Conservation (phyloP, 35 echinoderm and acorn worm genomes). For the Apostichopus japonicus region DNA sequence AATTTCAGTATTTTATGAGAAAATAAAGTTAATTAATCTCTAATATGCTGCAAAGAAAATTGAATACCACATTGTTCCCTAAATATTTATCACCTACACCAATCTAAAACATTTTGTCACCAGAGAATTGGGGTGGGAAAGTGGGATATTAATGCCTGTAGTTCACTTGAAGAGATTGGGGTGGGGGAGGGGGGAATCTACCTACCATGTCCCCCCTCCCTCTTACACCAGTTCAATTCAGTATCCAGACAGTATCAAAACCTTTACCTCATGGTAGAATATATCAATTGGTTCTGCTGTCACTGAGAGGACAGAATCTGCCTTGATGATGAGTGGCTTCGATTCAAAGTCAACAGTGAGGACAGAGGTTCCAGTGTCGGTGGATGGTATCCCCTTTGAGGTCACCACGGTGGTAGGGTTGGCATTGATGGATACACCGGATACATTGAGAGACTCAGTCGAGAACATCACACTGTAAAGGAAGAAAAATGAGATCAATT, state of each 20-base stretch:
- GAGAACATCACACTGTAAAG: slow-evolving; percentile 71
- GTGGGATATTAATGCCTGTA: too few species aligned
- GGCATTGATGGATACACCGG: slow-evolving; percentile 64
- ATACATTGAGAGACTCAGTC: slow-evolving; percentile 75
- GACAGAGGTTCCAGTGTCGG: slow-evolving; percentile 68
- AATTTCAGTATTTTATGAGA: too few species aligned
- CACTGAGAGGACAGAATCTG: slow-evolving; percentile 81
- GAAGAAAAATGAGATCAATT: neutral
- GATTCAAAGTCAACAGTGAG: slow-evolving; percentile 92
- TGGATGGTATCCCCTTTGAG: slow-evolving; percentile 65
- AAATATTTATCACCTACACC: too few species aligned
- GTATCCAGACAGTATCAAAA: neutral
- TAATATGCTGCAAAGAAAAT: too few species aligned
- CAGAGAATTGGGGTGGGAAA: too few species aligned
- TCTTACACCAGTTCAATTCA: too few species aligned
- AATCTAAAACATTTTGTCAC: too few species aligned
- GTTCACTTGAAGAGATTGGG: too few species aligned
- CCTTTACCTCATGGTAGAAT: slow-evolving; percentile 85
- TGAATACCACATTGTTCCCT: too few species aligned
- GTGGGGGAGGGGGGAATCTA: too few species aligned
- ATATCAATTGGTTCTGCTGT: slow-evolving; percentile 92
- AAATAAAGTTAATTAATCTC: too few species aligned
- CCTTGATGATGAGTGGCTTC: slow-evolving; percentile 70
- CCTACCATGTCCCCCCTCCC: too few species aligned
- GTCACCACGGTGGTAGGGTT: slow-evolving; percentile 79